Conservation (phyloP, 2,888 invertebrate species). For the Marasmarcha lunaedactyla region DNA sequence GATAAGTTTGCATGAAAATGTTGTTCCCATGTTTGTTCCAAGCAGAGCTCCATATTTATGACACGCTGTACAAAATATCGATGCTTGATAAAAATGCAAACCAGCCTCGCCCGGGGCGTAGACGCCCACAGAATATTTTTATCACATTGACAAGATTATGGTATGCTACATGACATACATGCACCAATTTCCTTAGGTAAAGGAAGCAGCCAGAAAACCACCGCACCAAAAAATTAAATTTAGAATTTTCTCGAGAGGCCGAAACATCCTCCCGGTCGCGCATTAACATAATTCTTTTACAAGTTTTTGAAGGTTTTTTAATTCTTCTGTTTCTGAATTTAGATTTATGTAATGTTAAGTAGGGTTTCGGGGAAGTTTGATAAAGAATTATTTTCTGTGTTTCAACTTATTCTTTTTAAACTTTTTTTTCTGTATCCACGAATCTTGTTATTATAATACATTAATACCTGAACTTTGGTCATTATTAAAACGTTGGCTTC, state of each 20-base stretch:
- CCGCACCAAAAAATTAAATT: too few relatives aligned
- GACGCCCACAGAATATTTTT: slow-evolving; percentile 46
- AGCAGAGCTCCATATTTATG: slow-evolving; percentile 58
- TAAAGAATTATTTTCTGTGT: too few relatives aligned
- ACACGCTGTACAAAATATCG: slow-evolving; percentile 63
- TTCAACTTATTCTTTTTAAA: slow-evolving; percentile 5
- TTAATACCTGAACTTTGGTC: too few relatives aligned
- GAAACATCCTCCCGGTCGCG: too few relatives aligned
- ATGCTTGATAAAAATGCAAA: slow-evolving; percentile 67
- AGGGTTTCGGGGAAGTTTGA: too few relatives aligned
- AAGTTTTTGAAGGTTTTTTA: too few relatives aligned
- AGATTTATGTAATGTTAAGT: too few relatives aligned
- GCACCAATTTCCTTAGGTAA: background rate
- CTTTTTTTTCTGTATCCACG: slow-evolving; percentile 25
- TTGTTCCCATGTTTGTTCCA: slow-evolving; percentile 11
- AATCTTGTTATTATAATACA: too few relatives aligned
- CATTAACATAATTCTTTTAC: too few relatives aligned
- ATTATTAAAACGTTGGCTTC: too few relatives aligned
- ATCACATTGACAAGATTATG: slow-evolving; percentile 35
- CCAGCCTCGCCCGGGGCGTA: slow-evolving; percentile 41
- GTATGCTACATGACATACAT: background rate
- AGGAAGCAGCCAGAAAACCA: background rate
- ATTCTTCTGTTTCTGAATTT: too few relatives aligned
- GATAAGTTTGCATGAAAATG: slow-evolving; percentile 61
- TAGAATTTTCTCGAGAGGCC: too few relatives aligned